A percentile compares a stretch with the other conserved stretches of the same genome.
phyloP scores from a whole-genome alignment of 2,888 invertebrate species.

The Drosophila trichaetosa region DNA sequence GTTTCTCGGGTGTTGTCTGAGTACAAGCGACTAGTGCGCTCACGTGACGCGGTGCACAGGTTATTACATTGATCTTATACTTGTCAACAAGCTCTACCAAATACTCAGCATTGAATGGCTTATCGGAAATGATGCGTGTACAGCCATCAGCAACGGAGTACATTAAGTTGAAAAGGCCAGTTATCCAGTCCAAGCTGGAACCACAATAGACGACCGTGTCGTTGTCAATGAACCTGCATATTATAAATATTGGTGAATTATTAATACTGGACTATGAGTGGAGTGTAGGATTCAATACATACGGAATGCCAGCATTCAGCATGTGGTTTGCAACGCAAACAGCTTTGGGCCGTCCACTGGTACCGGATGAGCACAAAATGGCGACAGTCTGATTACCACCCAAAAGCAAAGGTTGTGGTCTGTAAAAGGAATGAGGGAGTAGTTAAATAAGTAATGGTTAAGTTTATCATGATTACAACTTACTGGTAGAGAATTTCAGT shows the following conservation, averaged over 20 bases:
- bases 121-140: constrained; percentile 65
- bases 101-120: constrained; percentile 56
- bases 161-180: constrained; percentile 50
- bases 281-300: not conserved
- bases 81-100: constrained; percentile 59
- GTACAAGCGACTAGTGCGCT: constrained; percentile 42
- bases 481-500: constrained; percentile 56
- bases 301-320: constrained; percentile 9
- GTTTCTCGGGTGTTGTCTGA: constrained; percentile 23
- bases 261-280: not conserved
- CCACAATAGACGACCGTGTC: constrained; percentile 40
- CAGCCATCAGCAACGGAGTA: constrained; percentile 33
- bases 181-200: constrained; percentile 67
- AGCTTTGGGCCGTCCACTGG: constrained; percentile 73
- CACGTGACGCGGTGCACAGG: constrained; percentile 59
- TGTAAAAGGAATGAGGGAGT: constrained; percentile 2
- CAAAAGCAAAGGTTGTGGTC: constrained; percentile 43
- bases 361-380: constrained; percentile 74
- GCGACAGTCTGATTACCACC: constrained; percentile 60
- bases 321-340: constrained; percentile 61
- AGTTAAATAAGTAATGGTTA: not conserved
- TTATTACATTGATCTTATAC: constrained; percentile 50
- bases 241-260: not conserved
- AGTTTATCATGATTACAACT: constrained; percentile 9
- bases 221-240: constrained; percentile 11